Conservation (phyloP, 2,113 vertebrate genomes). For the Gallinago media region DNA sequence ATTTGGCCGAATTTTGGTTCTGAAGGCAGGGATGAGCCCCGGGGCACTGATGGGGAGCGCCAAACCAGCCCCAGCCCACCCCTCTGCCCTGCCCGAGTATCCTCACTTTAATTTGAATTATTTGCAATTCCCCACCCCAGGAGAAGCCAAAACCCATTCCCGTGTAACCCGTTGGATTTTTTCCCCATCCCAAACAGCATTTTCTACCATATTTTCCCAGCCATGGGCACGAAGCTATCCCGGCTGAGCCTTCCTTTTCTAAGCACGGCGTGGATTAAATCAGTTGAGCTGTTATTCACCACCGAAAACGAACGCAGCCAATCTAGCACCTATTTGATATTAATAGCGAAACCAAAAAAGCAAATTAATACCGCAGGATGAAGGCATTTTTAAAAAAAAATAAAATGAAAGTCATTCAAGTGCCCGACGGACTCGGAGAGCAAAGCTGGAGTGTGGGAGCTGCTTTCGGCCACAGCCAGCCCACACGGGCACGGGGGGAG, state of each 20-base stretch:
- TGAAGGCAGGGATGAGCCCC: not conserved
- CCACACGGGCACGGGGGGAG: accelerated
- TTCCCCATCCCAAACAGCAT: accelerated
- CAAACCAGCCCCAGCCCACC: not conserved
- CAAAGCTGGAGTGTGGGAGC: accelerated
- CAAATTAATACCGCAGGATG: constrained; percentile 59
- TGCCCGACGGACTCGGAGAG: accelerated
- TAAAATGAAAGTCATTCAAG: constrained; percentile 28
- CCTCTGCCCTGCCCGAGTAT: not conserved
- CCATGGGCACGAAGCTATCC: accelerated
- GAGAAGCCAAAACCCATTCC: not conserved
- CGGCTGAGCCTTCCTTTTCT: accelerated
- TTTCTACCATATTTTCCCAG: not conserved
- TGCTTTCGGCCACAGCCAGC: accelerated
- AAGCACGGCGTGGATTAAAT: not conserved
- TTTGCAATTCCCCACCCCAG: not conserved
- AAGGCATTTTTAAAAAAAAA: constrained; percentile 42
- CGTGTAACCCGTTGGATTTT: accelerated
- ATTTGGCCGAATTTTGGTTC: not conserved
- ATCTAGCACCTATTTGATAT: constrained; percentile 58
- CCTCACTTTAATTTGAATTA: not conserved
- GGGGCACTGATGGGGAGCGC: accelerated
- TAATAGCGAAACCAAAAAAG: constrained; percentile 84
- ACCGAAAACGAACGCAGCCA: constrained; percentile 64
- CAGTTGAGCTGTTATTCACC: constrained; percentile 57